These are phyloP conservation scores for Fistularia tabacaria DNA, from an alignment of 2,797 vertebrate genomes.

Conservation along the genomic window DNA sequence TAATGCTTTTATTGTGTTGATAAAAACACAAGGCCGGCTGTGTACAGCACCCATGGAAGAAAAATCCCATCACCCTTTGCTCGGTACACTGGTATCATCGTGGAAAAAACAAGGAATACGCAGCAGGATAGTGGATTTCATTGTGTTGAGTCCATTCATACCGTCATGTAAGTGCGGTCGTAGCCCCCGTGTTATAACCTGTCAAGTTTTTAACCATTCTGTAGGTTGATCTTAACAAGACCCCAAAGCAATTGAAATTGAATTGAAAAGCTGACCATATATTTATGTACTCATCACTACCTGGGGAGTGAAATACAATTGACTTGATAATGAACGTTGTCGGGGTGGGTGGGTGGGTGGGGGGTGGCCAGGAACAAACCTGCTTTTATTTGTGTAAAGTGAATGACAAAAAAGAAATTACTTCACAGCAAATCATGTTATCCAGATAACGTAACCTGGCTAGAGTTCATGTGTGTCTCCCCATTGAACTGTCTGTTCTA, in stretches of 20 bases:
- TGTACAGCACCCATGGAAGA: conserved; percentile 25
- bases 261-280: conserved; percentile 3
- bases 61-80: conserved; percentile 10
- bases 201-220: too few relatives aligned
- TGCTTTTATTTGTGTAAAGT: not conserved
- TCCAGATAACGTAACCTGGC: too few relatives aligned
- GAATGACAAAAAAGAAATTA: conserved; percentile 1
- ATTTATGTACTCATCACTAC: conserved; percentile 15
- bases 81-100: conserved; percentile 4
- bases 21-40: conserved; percentile 21
- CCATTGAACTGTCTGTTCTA: too few relatives aligned
- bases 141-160: too few relatives aligned
- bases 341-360: not conserved
- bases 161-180: too few relatives aligned
- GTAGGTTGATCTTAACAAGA: not conserved
- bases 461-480: too few relatives aligned
- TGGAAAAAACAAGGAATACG: conserved; percentile 6
- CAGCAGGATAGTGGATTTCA: conserved; percentile 15
- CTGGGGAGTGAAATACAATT: conserved; percentile 6
- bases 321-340: conserved; percentile 11
- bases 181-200: too few relatives aligned
- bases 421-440: conserved; percentile 13
- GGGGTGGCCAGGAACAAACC: not conserved
- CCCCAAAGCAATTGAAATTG: conserved; percentile 19
- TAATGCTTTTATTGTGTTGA: conserved; percentile 34